Evolutionary conservation across 2,888 invertebrate species (phyloP).

Genomic region (Oxystoma pomonae): DNA sequence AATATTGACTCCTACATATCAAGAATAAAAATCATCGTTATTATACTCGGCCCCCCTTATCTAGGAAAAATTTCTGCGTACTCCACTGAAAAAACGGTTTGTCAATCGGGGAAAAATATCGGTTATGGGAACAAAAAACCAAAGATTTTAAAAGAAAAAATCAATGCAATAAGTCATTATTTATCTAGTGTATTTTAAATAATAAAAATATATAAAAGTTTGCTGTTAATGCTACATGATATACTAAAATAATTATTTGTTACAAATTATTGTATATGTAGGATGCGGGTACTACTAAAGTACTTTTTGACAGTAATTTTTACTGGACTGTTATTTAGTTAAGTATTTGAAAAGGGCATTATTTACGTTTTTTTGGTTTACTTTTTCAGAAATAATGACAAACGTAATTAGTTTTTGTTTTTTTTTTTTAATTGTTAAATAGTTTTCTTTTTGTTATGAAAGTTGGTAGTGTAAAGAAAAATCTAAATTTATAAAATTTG

Average conservation of each 20-base stretch:
- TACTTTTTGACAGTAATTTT: background rate
- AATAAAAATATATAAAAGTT: background rate
- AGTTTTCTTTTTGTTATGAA: no score
- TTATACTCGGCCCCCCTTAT: background rate
- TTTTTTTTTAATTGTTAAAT: conserved; percentile 16
- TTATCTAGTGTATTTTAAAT: conserved; percentile 41
- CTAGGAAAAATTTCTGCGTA: conserved; percentile 13
- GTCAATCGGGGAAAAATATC: conserved; percentile 48
- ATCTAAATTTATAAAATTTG: no score
- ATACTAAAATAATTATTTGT: background rate
- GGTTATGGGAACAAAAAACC: conserved; percentile 80
- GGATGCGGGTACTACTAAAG: background rate
- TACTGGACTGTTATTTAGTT: background rate
- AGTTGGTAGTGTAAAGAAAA: no score
- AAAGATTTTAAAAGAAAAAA: conserved; percentile 58
- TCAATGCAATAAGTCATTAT: conserved; percentile 26
- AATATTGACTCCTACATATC: no score
- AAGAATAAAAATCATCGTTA: no score
- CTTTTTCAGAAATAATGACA: background rate
- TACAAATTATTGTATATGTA: background rate
- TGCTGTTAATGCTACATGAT: background rate
- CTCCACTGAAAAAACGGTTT: conserved; percentile 21
- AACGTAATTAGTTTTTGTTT: no score
- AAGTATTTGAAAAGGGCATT: background rate
- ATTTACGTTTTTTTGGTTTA: background rate